phyloP scores from a whole-genome alignment of 2,888 invertebrate species.

The Rotaria magnacalcarata region DNA sequence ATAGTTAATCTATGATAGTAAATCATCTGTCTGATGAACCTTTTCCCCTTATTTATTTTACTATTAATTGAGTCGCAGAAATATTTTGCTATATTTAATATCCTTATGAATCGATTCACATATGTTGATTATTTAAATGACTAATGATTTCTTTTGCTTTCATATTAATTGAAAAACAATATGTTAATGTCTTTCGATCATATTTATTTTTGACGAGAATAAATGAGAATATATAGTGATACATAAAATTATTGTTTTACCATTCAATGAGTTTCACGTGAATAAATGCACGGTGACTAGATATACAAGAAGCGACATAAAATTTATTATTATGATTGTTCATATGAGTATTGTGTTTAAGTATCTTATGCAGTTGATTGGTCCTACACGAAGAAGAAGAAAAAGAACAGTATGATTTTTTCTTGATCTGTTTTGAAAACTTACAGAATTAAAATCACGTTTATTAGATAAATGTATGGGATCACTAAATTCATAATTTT shows the following conservation, averaged over 20 bases:
- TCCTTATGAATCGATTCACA: no score
- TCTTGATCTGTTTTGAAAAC: neutral
- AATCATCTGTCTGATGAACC: no score
- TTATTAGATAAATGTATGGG: neutral
- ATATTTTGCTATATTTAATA: no score
- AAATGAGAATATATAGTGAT: neutral
- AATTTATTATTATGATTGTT: neutral
- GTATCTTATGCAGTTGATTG: neutral
- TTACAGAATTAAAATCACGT: no score
- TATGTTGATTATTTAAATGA: no score
- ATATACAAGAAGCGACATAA: neutral
- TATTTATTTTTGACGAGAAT: neutral
- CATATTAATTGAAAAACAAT: no score
- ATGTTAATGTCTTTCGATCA: neutral
- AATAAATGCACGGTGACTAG: neutral
- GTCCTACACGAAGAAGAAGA: neutral
- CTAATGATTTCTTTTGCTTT: no score
- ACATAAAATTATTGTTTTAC: neutral
- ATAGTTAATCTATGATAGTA: no score
- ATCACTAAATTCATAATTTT: neutral
- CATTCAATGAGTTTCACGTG: neutral
- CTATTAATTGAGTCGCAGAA: no score
- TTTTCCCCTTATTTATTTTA: no score
- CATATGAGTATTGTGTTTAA: neutral
- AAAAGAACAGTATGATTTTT: no score